These are phyloP conservation scores for Catharus bicknelli DNA, from an alignment of 2,113 vertebrate genomes.

Conservation along the genomic window DNA sequence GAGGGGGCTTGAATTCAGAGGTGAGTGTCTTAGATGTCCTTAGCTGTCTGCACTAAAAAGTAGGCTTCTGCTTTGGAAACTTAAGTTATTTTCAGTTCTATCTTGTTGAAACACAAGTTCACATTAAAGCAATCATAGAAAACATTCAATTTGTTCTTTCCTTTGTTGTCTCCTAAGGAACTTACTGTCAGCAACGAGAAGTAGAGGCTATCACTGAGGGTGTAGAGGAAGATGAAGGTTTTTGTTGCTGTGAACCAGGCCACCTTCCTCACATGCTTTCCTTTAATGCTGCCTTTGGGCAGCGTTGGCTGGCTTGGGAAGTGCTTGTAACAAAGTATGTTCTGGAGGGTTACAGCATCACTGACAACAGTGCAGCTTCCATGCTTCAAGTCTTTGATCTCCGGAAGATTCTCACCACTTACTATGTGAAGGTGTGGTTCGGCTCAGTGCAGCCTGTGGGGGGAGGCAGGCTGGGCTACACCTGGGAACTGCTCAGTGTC, in stretches of 20 bases:
- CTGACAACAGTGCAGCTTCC: slow-evolving; percentile 88
- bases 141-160: background rate
- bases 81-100: background rate
- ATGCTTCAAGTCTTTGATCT: slow-evolving; percentile 91
- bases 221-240: slow-evolving; percentile 88
- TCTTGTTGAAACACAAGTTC: background rate
- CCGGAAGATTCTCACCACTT: slow-evolving; percentile 86
- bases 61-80: background rate
- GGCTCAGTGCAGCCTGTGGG: fast-evolving
- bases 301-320: slow-evolving; percentile 90
- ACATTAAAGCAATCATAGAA: background rate
- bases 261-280: slow-evolving; percentile 86
- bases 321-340: slow-evolving; percentile 89
- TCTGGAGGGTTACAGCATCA: slow-evolving; percentile 89
- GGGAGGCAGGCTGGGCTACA: background rate
- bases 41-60: background rate
- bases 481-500: background rate
- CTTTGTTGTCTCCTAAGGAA: slow-evolving; percentile 66
- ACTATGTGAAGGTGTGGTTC: slow-evolving; percentile 83
- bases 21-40: slow-evolving; percentile 56
- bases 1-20: slow-evolving; percentile 89
- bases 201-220: slow-evolving; percentile 90
- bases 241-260: slow-evolving; percentile 89
- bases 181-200: slow-evolving; percentile 88
- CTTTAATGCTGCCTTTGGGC: slow-evolving; percentile 86